Conservation (phyloP, 92 coral and sea anemone species). For the Diadumene lineata region DNA sequence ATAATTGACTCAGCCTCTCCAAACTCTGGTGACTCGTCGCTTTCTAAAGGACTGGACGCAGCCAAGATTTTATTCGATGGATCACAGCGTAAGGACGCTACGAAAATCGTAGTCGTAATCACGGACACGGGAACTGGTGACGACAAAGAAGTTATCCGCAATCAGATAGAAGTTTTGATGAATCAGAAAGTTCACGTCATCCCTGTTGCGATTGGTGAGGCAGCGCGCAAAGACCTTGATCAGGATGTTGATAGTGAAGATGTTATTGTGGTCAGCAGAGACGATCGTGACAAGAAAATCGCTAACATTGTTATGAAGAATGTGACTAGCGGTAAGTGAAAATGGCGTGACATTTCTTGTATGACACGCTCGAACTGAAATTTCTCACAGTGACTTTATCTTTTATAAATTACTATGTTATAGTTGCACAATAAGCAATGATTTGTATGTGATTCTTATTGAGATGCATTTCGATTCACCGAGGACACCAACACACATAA, state of each 20-base stretch:
- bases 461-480: too few species aligned
- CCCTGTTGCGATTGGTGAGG: conserved; percentile 79
- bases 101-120: conserved; percentile 72
- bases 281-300: conserved; percentile 52
- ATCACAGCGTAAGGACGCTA: conserved; percentile 74
- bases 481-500: too few species aligned
- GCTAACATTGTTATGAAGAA: conserved; percentile 49
- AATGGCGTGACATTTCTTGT: neutral
- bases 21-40: conserved; percentile 45
- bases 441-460: too few species aligned
- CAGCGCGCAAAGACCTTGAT: conserved; percentile 58
- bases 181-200: conserved; percentile 55
- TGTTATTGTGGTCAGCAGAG: conserved; percentile 44
- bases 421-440: too few species aligned
- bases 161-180: conserved; percentile 55
- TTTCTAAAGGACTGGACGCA: conserved; percentile 60
- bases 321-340: conserved; percentile 16
- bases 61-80: conserved; percentile 65
- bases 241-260: conserved; percentile 65
- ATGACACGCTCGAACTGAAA: too few species aligned
- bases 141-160: conserved; percentile 63
- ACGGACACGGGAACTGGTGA: conserved; percentile 74
- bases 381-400: too few species aligned
- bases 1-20: conserved; percentile 47
- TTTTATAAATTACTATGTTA: too few species aligned